Base-by-base conservation (phyloP, 1,140 invertebrate genomes). In the Tigriopus japonicus region DNA sequence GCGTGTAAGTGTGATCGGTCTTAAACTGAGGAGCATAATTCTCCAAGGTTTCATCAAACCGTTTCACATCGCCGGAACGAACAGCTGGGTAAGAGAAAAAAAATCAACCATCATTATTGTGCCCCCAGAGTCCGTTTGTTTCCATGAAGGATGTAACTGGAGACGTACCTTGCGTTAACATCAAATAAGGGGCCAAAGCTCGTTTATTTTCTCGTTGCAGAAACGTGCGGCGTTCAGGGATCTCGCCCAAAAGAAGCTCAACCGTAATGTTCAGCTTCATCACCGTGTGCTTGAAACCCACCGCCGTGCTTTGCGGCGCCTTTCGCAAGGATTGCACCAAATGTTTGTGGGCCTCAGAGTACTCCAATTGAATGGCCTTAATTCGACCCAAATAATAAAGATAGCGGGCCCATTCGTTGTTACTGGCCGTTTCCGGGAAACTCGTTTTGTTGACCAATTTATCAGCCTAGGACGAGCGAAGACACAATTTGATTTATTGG, bases 271-370 rank as follows among this genome's bases (percentile, higher is more conserved):
- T 85, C 62, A 98, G 73, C 69, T 97, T 98, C 69, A 98, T 91
- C 0, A 93, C 92, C 14, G 89, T 96, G 72, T 99, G 96, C 63
- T 94, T 84, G 70, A 99, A 99, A n/a, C 96, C 96, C 63, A 98
- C 82, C 28, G 95, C 96, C 42, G 91, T 84, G 64, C 86, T 86
- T 72, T 98, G 92, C 0, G 95, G 94, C 7, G 95, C 92, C 73
- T 98, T 99, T 15, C 95, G 78, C 68, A 97, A 78, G 0, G 79
- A 79, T 66, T 96, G 88, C 5, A 97, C 81, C 42, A 98, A 74
- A 75, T 97, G 85, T 72, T 94, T 94, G 69, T 97, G 90, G 1
- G 95, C 94, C 63, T 75, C 88, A 77, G 91, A 93, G 72, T 99
- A 98, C 69, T 98, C 92, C 51, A 99, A 72, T 67, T 96, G 82